These are phyloP conservation scores for Nothocercus nigrocapillus DNA, from an alignment of 2,113 vertebrate species.

Conservation along the genomic window DNA sequence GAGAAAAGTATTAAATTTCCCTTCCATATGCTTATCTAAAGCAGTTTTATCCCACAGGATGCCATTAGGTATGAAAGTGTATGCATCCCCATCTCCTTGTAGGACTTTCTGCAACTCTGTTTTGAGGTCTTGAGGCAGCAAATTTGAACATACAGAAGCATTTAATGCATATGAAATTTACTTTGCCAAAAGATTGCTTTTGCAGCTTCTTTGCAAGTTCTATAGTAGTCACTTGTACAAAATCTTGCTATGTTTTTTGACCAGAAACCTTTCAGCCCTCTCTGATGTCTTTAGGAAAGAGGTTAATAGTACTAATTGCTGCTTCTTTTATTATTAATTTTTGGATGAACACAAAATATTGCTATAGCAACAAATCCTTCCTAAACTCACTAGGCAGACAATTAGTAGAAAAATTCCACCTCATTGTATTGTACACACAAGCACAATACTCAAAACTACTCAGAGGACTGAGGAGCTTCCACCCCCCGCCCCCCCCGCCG, in stretches of 20 bases:
- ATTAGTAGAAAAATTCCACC: slow-evolving; percentile 34
- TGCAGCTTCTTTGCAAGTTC: neutral
- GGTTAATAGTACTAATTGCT: slow-evolving; percentile 47
- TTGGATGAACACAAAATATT: slow-evolving; percentile 29
- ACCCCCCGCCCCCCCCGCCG: no score
- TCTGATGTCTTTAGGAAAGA: slow-evolving; percentile 12
- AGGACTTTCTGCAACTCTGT: neutral
- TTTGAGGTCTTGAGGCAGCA: neutral
- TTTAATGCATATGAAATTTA: neutral
- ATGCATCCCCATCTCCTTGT: neutral
- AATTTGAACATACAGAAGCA: neutral
- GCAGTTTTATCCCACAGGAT: neutral
- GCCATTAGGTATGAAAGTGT: neutral
- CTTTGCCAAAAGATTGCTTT: neutral
- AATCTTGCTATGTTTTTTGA: neutral
- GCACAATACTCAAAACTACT: slow-evolving; percentile 21
- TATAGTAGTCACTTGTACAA: neutral
- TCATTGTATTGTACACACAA: neutral
- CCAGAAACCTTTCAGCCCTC: neutral
- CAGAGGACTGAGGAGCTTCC: slow-evolving; percentile 11
- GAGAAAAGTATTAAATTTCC: neutral
- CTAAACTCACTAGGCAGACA: neutral
- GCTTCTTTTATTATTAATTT: slow-evolving; percentile 49
- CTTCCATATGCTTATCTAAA: neutral
- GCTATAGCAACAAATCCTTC: slow-evolving; percentile 61